These are phyloP conservation scores for Peribatodes rhomboidaria DNA, from an alignment of 2,888 invertebrate species.

Conservation along the genomic window DNA sequence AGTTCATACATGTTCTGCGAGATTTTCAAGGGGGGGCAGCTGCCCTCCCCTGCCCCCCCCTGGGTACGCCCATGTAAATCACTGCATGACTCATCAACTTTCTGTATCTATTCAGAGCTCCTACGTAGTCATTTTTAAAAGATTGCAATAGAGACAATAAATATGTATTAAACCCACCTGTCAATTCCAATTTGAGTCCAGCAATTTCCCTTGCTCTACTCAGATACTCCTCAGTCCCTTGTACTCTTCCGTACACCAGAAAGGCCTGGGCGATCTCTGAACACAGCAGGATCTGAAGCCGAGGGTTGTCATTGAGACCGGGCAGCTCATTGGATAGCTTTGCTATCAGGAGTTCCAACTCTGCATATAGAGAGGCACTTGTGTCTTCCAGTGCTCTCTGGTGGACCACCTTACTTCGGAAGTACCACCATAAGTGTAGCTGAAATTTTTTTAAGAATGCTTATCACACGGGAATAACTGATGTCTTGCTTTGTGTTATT, in stretches of 20 bases:
- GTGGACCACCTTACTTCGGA: slow-evolving; percentile 91
- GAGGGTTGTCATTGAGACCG: slow-evolving; percentile 59
- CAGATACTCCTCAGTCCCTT: slow-evolving; percentile 90
- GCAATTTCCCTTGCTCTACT: slow-evolving; percentile 87
- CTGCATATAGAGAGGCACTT: slow-evolving; percentile 88
- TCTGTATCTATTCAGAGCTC: no score
- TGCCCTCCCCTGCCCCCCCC: no score
- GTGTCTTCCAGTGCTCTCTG: slow-evolving; percentile 92
- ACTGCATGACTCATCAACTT: no score
- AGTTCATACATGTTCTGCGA: no score
- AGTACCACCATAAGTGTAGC: slow-evolving; percentile 89
- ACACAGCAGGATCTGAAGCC: slow-evolving; percentile 76
- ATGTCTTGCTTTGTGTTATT: not conserved
- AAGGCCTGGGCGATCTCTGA: slow-evolving; percentile 89
- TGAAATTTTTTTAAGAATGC: no score
- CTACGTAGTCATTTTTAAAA: no score
- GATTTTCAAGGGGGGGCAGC: no score
- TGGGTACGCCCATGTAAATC: no score
- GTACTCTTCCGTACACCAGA: slow-evolving; percentile 91
- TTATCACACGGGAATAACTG: no score
- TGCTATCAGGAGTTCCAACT: slow-evolving; percentile 83
- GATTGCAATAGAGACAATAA: no score
- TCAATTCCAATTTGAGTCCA: slow-evolving; percentile 89
- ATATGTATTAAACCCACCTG: no score
- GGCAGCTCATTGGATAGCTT: slow-evolving; percentile 75